Evolutionary conservation across 1,140 invertebrate species (phyloP).

Genomic region (Hyles vespertilio): DNA sequence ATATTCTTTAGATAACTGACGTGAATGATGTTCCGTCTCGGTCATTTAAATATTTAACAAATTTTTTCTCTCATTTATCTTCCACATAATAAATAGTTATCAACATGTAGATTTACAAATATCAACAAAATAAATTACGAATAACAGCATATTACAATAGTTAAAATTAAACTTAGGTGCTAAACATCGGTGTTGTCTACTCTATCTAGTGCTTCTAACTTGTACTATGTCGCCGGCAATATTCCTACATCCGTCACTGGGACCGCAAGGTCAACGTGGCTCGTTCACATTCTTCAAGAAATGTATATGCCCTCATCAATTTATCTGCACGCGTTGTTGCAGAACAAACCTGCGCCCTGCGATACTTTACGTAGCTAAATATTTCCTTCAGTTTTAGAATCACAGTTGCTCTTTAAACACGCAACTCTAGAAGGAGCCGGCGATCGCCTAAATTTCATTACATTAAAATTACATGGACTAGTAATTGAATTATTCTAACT

Average conservation of each 20-base stretch:
- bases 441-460: constrained; percentile 60
- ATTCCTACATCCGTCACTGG: no score
- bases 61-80: constrained; percentile 65
- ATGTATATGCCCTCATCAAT: no score
- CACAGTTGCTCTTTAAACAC: background rate
- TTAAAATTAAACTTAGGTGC: constrained; percentile 52
- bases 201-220: constrained; percentile 59
- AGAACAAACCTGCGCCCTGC: no score
- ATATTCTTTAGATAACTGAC: constrained; percentile 24
- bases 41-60: constrained; percentile 67
- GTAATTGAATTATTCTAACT: constrained; percentile 74
- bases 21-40: constrained; percentile 46
- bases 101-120: constrained; percentile 75
- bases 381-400: no score
- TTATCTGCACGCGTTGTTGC: no score
- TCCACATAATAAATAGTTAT: constrained; percentile 74
- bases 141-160: constrained; percentile 71
- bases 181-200: constrained; percentile 53
- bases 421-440: constrained; percentile 29
- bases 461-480: constrained; percentile 72
- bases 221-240: constrained; percentile 57
- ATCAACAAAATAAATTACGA: constrained; percentile 76
- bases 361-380: no score
- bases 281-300: no score
- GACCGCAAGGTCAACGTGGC: no score